phyloP scores from a whole-genome alignment of 2,113 vertebrate species.

The Clupea harengus region DNA sequence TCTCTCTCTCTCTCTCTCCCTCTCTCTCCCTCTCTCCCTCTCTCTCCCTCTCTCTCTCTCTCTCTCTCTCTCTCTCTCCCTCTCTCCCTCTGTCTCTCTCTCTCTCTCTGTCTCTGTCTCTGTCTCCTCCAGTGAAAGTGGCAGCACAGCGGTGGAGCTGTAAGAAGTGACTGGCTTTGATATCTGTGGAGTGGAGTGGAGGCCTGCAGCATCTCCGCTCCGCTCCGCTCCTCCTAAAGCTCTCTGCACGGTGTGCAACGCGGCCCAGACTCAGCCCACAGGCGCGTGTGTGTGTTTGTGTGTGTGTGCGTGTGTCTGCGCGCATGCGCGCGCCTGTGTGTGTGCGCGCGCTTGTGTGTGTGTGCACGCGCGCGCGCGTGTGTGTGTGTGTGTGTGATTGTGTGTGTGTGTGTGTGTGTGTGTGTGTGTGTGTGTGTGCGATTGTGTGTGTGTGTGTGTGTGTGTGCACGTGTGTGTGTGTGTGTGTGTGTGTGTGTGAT shows the following conservation, averaged over 20 bases:
- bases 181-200: constrained; percentile 34
- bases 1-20: not conserved
- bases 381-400: not conserved
- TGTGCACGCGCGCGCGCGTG: not conserved
- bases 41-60: not conserved
- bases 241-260: not conserved
- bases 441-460: not conserved
- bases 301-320: not conserved
- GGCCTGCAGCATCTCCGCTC: constrained; percentile 13
- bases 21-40: not conserved
- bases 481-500: not conserved
- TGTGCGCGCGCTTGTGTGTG: not conserved
- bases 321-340: not conserved
- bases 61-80: not conserved
- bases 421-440: no score
- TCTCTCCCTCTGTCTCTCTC: not conserved
- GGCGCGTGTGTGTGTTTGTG: not conserved
- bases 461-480: not conserved
- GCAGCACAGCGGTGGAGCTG: constrained; percentile 61
- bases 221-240: not conserved
- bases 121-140: not conserved
- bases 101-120: not conserved
- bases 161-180: constrained; percentile 35
- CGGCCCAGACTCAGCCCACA: no score
- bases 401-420: not conserved